Base-by-base conservation (phyloP, 2,797 vertebrate genomes). In the Diplodus puntazzo region DNA sequence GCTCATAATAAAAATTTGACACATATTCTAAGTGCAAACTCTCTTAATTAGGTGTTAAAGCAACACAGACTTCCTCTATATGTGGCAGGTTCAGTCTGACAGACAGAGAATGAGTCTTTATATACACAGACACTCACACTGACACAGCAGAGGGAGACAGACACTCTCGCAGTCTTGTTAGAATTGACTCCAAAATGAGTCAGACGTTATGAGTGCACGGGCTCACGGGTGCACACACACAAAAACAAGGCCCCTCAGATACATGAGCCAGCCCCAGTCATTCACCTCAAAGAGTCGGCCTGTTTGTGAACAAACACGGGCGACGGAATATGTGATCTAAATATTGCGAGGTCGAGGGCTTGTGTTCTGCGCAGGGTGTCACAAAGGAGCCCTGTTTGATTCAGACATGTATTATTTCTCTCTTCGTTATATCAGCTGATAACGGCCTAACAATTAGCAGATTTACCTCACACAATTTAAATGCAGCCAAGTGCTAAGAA, bases 111-210 rank as follows among this genome's bases (percentile, higher is more conserved):
- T 7, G 7, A 59, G 48, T 20, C 20, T 45, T 69, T 48, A 43
- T 10, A 21, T 7, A 62, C 63, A 72, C 58, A 74, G 12, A 69
- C 59, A 55, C 12, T 52, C 45, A 61, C 49, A 43, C 12, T 20
- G 6, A 75, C 61, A 77, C 70, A 76, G 66, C 79, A 83, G 63
- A 69, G 67, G 65, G 71, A 82, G 70, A 78, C 23, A 66, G 69
- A 72, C 45, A 55, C 50, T 75, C 58, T 30, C 66, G 27, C 53
- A 68, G 72, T 73, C 63, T 80, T 81, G 54, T 80, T 69, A 69
- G 48, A 83, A 78, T 69, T 52, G 34, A 75, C 72, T 79, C 75
- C 73, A 77, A 82, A 81, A 82, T 77, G 81, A 88, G 59, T 82
- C 84, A 80, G 75, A 81, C 55, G 4, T 68, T 79, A 49, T 42